phyloP scores from a whole-genome alignment of 2,797 vertebrate genomes.

The Percopsis omiscomaycus region DNA sequence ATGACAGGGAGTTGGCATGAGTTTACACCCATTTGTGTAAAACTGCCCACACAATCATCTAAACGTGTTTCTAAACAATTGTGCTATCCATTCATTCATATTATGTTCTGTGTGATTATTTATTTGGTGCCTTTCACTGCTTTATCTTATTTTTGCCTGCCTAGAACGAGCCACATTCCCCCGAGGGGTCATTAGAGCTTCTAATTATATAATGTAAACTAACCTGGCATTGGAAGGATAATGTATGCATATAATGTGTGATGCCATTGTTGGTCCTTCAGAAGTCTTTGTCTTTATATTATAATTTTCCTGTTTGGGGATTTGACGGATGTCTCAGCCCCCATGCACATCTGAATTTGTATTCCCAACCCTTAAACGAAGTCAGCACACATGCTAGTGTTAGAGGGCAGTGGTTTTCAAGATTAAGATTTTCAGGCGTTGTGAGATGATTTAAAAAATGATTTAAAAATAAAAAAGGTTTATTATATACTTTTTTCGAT shows the following conservation, averaged over 20 bases:
- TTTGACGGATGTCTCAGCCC: too few species aligned
- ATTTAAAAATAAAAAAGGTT: too few species aligned
- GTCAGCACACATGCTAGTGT: too few species aligned
- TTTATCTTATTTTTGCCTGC: not conserved
- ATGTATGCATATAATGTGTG: not conserved
- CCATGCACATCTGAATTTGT: too few species aligned
- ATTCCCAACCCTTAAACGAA: too few species aligned
- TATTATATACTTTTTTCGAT: not conserved
- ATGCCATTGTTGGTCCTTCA: not conserved
- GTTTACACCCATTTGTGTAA: not conserved
- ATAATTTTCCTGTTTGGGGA: too few species aligned
- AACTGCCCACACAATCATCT: conserved; percentile 5
- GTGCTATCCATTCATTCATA: not conserved
- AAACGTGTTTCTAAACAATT: not conserved
- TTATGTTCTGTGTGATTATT: conserved; percentile 15
- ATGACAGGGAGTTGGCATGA: conserved; percentile 16
- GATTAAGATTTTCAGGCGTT: too few species aligned
- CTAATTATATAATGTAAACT: too few species aligned
- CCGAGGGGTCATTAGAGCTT: too few species aligned
- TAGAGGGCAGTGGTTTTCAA: too few species aligned
- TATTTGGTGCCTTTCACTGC: too few species aligned
- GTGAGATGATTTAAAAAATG: too few species aligned
- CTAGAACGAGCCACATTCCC: not conserved
- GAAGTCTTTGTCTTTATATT: not conserved
- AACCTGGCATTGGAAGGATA: not conserved